A percentile compares a stretch with the other conserved stretches of the same genome.
phyloP scores from a whole-genome alignment of 1,140 invertebrate genomes.

The Armadillidium nasatum region DNA sequence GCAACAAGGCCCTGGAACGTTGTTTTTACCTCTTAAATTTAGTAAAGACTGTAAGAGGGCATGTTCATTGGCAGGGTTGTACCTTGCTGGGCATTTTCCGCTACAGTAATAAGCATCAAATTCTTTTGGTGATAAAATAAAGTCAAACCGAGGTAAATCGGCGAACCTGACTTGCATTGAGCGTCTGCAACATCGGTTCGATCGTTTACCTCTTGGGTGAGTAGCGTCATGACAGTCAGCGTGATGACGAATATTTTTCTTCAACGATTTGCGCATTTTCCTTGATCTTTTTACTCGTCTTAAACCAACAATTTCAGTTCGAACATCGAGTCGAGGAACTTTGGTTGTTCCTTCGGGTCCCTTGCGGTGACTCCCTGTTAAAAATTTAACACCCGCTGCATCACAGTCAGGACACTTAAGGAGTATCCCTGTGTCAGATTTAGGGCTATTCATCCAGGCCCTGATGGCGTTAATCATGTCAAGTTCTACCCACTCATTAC shows the following conservation, averaged over 20 bases:
- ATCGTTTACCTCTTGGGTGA: conserved; percentile 31
- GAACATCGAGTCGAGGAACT: conserved; percentile 24
- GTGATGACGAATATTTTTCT: conserved; percentile 12
- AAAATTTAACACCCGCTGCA: conserved; percentile 24
- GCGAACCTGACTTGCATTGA: conserved; percentile 62
- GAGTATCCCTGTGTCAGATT: conserved; percentile 54
- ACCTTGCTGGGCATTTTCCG: conserved; percentile 62
- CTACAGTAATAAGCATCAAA: conserved; percentile 70
- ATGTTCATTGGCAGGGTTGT: conserved; percentile 66
- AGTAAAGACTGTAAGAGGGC: conserved; percentile 59
- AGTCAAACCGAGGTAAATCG: conserved; percentile 63
- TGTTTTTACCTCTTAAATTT: conserved; percentile 43
- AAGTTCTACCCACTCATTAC: conserved; percentile 54
- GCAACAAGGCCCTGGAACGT: conserved; percentile 65
- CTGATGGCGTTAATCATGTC: conserved; percentile 55
- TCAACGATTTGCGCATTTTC: conserved; percentile 12
- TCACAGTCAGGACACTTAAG: conserved; percentile 52
- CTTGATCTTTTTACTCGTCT: conserved; percentile 25
- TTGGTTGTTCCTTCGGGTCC: conserved; percentile 1
- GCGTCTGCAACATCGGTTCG: conserved; percentile 62
- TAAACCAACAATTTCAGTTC: conserved; percentile 13
- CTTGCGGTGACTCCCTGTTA: conserved; percentile 3
- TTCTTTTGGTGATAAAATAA: conserved; percentile 63
- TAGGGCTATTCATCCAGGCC: conserved; percentile 51
- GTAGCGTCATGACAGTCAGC: conserved; percentile 25